Conservation (phyloP, 2,113 vertebrate species). For the Dasyurus viverrinus region DNA sequence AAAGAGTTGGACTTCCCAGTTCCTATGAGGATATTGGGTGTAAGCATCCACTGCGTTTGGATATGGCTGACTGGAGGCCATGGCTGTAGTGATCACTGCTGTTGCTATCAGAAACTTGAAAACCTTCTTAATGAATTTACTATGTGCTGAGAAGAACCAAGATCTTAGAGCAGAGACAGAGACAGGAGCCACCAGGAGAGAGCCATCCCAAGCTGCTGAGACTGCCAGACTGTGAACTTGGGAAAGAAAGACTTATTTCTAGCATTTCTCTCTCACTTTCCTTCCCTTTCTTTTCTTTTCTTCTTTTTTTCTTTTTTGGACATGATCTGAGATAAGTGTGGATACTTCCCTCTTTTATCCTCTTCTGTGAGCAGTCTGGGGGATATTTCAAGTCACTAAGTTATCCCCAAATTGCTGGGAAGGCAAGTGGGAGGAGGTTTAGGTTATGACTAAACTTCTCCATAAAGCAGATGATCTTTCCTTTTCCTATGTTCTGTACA, state of each 20-base stretch:
- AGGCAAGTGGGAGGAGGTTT: not conserved
- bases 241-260: not conserved
- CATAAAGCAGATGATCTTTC: not conserved
- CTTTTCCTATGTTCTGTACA: not conserved
- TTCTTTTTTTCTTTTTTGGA: not conserved
- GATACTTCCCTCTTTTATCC: not conserved
- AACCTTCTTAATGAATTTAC: not conserved
- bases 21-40: not conserved
- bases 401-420: not conserved
- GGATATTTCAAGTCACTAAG: not conserved
- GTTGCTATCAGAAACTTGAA: not conserved
- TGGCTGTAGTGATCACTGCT: not conserved
- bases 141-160: not conserved
- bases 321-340: not conserved
- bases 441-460: not conserved
- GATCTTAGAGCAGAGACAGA: not conserved
- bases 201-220: not conserved
- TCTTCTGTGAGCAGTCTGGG: not conserved
- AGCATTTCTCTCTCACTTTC: not conserved
- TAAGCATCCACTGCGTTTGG: not conserved
- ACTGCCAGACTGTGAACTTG: not conserved
- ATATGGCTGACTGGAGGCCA: not conserved
- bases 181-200: not conserved
- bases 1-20: not conserved
- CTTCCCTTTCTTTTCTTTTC: too few species aligned